A percentile compares a stretch with the other conserved stretches of the same genome.
Conservation (phyloP, 1,140 invertebrate genomes). For the Drusus annulatus region DNA sequence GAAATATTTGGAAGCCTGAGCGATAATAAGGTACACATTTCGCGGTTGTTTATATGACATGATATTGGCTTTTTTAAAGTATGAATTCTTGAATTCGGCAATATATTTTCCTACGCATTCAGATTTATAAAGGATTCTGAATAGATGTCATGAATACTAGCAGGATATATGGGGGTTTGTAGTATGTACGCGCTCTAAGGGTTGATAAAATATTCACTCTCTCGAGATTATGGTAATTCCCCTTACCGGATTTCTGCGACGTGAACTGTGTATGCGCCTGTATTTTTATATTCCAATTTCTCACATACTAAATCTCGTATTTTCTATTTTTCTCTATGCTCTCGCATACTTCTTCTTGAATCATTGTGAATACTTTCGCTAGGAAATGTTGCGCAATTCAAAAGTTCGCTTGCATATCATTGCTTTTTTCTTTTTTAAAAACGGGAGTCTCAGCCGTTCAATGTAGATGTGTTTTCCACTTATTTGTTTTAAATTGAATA, state of each 20-base stretch:
- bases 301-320: conserved; percentile 52
- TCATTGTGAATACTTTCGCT: too few species aligned
- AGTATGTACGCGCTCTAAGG: conserved; percentile 30
- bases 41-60: background rate
- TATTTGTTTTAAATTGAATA: too few species aligned
- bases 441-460: too few species aligned
- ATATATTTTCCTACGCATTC: conserved; percentile 33
- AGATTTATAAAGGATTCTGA: conserved; percentile 24
- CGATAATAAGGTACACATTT: background rate
- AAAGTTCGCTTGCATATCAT: too few species aligned
- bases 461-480: too few species aligned
- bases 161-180: conserved; percentile 12
- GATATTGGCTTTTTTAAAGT: background rate
- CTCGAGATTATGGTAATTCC: conserved; percentile 55
- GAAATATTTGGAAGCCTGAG: too few species aligned
- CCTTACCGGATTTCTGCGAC: conserved; percentile 44
- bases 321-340: conserved; percentile 8
- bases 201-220: conserved; percentile 56
- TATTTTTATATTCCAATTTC: conserved; percentile 54
- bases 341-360: too few species aligned
- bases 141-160: conserved; percentile 46
- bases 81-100: conserved; percentile 31
- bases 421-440: too few species aligned
- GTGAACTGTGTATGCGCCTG: conserved; percentile 46
- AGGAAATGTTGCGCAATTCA: too few species aligned